These are phyloP conservation scores for Clistopyga incitator DNA, from an alignment of 2,888 invertebrate species.

Conservation along the genomic window DNA sequence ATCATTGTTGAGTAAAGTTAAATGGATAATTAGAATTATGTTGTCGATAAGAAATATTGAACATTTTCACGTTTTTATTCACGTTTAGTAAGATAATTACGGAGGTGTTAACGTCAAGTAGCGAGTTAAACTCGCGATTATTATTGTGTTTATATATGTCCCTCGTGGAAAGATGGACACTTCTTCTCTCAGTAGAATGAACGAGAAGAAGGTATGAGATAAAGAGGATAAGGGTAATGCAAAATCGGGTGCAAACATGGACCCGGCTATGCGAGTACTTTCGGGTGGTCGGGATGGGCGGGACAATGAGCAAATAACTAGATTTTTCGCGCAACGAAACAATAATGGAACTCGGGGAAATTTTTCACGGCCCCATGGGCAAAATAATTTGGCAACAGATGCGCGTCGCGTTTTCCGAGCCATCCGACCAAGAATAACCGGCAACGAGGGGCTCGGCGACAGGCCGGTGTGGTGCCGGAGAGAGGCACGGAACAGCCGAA, in stretches of 20 bases:
- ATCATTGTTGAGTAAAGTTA: not conserved
- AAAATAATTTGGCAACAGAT: constrained; percentile 84
- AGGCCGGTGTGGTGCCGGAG: constrained; percentile 58
- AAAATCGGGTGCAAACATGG: constrained; percentile 58
- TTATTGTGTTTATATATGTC: constrained; percentile 28
- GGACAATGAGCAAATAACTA: constrained; percentile 81
- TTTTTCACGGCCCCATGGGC: constrained; percentile 83
- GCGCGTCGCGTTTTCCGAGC: constrained; percentile 81
- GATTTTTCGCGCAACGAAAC: constrained; percentile 82
- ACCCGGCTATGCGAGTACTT: constrained; percentile 67
- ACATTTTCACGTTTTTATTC: not conserved
- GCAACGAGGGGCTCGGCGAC: constrained; percentile 61
- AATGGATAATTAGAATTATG: not conserved
- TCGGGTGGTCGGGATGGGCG: constrained; percentile 69
- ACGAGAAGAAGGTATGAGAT: constrained; percentile 7
- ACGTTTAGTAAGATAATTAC: not conserved
- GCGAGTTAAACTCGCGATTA: constrained; percentile 36
- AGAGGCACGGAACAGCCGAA: constrained; percentile 57
- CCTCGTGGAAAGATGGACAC: constrained; percentile 13
- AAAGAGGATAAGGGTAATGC: constrained; percentile 19
- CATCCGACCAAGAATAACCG: constrained; percentile 83
- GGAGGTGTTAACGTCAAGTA: constrained; percentile 24
- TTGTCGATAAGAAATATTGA: not conserved
- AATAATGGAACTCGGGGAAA: constrained; percentile 80
- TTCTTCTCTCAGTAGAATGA: constrained; percentile 13